A percentile compares a stretch with the other conserved stretches of the same genome.
phyloP scores from a whole-genome alignment of 2,888 invertebrate genomes.

The Phyllotreta cruciferae region DNA sequence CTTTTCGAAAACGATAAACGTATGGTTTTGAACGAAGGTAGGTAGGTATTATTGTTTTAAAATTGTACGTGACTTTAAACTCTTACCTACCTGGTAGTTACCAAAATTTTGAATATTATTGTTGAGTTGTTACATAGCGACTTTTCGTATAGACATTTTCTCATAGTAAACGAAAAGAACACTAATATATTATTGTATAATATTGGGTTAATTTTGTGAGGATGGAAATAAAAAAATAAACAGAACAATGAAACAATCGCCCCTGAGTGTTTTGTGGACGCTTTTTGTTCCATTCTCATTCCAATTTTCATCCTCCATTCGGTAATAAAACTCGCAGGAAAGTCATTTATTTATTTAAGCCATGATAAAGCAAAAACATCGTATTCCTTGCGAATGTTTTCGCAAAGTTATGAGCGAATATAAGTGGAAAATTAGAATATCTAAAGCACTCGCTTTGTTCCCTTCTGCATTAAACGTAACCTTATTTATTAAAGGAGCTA shows the following conservation, averaged over 20 bases:
- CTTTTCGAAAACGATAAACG: constrained; percentile 26
- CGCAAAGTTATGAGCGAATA: constrained; percentile 52
- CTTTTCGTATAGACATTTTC: no score
- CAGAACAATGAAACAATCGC: no score
- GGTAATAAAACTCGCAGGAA: constrained; percentile 37
- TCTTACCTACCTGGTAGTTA: constrained; percentile 9
- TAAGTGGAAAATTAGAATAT: constrained; percentile 56
- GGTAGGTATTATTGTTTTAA: constrained; percentile 19
- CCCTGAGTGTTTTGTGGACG: no score
- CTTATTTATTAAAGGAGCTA: constrained; percentile 59
- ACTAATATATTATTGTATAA: no score
- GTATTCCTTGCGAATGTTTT: constrained; percentile 40
- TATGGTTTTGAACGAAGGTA: constrained; percentile 18
- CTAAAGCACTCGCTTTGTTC: constrained; percentile 54
- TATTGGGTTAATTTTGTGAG: no score
- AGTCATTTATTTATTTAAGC: constrained; percentile 46
- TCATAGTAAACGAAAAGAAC: no score
- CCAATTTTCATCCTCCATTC: constrained; percentile 25
- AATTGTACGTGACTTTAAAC: background rate
- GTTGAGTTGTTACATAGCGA: no score
- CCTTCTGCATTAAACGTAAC: constrained; percentile 55
- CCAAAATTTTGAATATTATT: background rate
- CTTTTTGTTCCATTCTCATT: constrained; percentile 7
- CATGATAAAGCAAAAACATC: constrained; percentile 46
- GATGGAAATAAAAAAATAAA: no score